Base-by-base conservation (phyloP, 2,797 vertebrate genomes). In the Alfaro cultratus region DNA sequence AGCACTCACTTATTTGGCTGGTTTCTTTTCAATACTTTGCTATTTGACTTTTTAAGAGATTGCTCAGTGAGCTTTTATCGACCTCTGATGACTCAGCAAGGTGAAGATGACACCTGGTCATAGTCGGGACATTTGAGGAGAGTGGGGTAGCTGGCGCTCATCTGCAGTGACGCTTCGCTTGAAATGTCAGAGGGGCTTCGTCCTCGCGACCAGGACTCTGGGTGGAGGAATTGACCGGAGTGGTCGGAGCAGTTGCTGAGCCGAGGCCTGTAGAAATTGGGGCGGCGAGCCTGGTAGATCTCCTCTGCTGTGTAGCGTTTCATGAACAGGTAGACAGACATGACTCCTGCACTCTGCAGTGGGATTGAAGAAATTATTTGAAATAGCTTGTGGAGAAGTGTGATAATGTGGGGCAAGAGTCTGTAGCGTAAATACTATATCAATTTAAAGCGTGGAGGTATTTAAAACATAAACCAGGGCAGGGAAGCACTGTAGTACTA, bases 281-380 rank as follows among this genome's bases (percentile, higher is more conserved):
- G 95, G 78, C 91, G 93, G 12, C 95, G 96, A 0, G 96, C 96
- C 39, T 96, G 93, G 92, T 97, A 97, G 60, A 96, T 88, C 83
- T 97, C 97, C 91, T 97, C 97, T 0, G 96, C 96, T 0, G 96
- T 85, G 87, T 95, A 93, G 41, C 93, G 93, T 82, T 97, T 97
- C 97, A 97, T 98, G 93, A 98, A 98, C 79, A 98, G 94, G 92
- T 98, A 97, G 57, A 98, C 97, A 0, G 97, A 97, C 97, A 97
- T 97, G 88, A 98, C 97, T 0, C 97, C 97, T 0, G 97, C 97
- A 0, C 96, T 97, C 97, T 97, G 94, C 3, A 78, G 23, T 0
- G 49, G 51, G 26, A 72, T 13, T 29, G 3, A 36, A 62, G 26
- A 45, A 23, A 78, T 5, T 0, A 41, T 26, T 55, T 15, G 11